phyloP scores from a whole-genome alignment of 2,888 invertebrate species.

The Agonopterix subpropinquella region DNA sequence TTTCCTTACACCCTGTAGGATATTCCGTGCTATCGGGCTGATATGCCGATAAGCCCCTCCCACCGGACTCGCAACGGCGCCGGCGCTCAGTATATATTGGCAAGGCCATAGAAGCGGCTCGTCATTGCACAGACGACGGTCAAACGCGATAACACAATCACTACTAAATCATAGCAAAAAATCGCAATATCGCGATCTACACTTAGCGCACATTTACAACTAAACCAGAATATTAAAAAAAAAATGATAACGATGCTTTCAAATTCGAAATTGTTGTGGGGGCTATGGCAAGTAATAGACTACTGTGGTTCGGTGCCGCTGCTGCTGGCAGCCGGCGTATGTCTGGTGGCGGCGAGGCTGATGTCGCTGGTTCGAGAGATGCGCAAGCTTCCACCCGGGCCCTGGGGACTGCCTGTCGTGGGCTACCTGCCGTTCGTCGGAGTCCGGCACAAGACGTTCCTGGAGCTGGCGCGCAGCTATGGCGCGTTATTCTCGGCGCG shows the following conservation, averaged over 20 bases:
- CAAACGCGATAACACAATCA: slow-evolving; percentile 62
- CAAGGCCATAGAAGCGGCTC: slow-evolving; percentile 69
- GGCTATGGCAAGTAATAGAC: slow-evolving; percentile 61
- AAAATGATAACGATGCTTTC: slow-evolving; percentile 53
- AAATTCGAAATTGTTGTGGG: slow-evolving; percentile 73
- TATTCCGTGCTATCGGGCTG: slow-evolving; percentile 34
- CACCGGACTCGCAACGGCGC: slow-evolving; percentile 14
- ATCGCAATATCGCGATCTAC: slow-evolving; percentile 49
- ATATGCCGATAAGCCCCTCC: slow-evolving; percentile 45
- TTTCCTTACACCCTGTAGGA: too few species aligned
- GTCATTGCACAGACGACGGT: slow-evolving; percentile 69
- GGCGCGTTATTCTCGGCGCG: slow-evolving; percentile 88
- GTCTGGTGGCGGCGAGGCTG: slow-evolving; percentile 66
- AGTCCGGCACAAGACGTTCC: slow-evolving; percentile 85
- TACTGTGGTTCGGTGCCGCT: slow-evolving; percentile 61
- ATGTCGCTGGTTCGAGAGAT: slow-evolving; percentile 56
- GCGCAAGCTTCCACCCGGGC: slow-evolving; percentile 86
- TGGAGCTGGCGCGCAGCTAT: slow-evolving; percentile 84
- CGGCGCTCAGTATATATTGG: slow-evolving; percentile 65
- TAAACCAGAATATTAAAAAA: slow-evolving; percentile 31
- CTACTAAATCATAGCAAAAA: slow-evolving; percentile 36
- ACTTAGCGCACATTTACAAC: slow-evolving; percentile 44
- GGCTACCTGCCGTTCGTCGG: slow-evolving; percentile 90
- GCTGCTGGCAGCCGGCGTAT: slow-evolving; percentile 64
- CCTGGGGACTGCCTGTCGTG: slow-evolving; percentile 89